phyloP scores from a whole-genome alignment of 1,140 invertebrate species.

The Acyrthosiphon pisum region DNA sequence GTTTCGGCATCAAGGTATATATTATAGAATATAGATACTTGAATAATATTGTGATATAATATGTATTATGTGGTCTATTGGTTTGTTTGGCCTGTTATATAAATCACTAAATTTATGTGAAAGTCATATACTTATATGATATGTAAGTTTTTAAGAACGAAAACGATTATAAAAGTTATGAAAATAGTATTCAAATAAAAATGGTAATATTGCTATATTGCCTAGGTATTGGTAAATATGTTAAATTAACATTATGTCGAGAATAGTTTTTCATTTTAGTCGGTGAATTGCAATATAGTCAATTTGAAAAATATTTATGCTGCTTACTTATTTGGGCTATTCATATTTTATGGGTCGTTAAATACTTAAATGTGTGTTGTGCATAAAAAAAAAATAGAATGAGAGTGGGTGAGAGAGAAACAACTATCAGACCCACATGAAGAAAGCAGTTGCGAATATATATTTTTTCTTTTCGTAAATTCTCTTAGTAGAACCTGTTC shows the following conservation, averaged over 20 bases:
- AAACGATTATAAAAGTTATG: background rate
- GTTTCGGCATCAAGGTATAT: background rate
- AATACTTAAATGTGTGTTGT: background rate
- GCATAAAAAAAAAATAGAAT: constrained; percentile 22
- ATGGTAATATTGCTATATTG: background rate
- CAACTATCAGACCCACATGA: background rate
- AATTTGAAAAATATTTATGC: constrained; percentile 32
- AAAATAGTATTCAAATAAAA: background rate
- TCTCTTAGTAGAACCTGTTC: constrained; percentile 48
- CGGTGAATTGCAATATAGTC: background rate
- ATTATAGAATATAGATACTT: background rate
- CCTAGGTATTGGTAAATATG: background rate
- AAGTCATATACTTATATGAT: background rate
- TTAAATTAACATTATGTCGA: background rate
- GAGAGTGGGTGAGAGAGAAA: constrained; percentile 18
- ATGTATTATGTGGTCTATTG: background rate
- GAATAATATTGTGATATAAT: background rate
- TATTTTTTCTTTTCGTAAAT: constrained; percentile 50
- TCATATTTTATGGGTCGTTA: constrained; percentile 51
- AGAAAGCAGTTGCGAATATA: constrained; percentile 55
- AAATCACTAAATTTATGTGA: background rate
- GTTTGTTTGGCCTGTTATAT: background rate
- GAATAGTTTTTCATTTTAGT: background rate
- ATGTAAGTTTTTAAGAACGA: background rate
- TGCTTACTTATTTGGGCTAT: constrained; percentile 26